Conservation (phyloP, 2,888 invertebrate genomes). For the Timema podura region DNA sequence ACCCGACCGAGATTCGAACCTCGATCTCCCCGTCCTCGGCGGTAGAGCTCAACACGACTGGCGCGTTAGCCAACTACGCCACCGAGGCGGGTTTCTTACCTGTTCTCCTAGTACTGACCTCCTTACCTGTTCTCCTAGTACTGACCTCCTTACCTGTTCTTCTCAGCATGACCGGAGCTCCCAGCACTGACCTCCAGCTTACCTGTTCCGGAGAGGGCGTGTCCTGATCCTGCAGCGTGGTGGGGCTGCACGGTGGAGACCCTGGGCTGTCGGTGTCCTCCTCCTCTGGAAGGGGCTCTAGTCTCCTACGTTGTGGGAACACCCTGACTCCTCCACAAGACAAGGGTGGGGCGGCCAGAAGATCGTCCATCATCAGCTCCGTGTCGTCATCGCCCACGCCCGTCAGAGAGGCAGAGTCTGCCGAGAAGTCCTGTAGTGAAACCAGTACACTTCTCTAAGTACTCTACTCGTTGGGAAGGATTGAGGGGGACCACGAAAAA, state of each 20-base stretch:
- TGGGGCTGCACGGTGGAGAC: slow-evolving; percentile 43
- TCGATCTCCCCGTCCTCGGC: too few relatives aligned
- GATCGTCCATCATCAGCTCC: slow-evolving; percentile 77
- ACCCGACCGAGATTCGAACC: too few relatives aligned
- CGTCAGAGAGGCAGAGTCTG: slow-evolving; percentile 23
- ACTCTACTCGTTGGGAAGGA: too few relatives aligned
- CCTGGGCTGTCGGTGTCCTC: slow-evolving; percentile 53
- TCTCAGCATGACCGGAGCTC: too few relatives aligned
- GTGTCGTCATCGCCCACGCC: slow-evolving; percentile 56
- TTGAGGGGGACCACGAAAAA: not conserved
- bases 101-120: too few relatives aligned
- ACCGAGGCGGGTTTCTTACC: too few relatives aligned
- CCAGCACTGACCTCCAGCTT: slow-evolving; percentile 14
- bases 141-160: not conserved
- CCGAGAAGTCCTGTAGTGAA: slow-evolving; percentile 19
- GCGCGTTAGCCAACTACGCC: too few relatives aligned
- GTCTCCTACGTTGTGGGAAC: slow-evolving; percentile 66
- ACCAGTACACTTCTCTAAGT: not conserved
- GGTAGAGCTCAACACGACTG: too few relatives aligned
- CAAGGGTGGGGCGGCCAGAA: slow-evolving; percentile 67
- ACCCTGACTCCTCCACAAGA: slow-evolving; percentile 55
- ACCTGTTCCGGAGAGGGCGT: slow-evolving; percentile 39
- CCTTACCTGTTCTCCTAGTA: too few relatives aligned
- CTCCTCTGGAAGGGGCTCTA: slow-evolving; percentile 81
- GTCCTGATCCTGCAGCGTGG: slow-evolving; percentile 16